Conservation (phyloP, 2,888 invertebrate genomes). For the Acanthosepion esculentum region DNA sequence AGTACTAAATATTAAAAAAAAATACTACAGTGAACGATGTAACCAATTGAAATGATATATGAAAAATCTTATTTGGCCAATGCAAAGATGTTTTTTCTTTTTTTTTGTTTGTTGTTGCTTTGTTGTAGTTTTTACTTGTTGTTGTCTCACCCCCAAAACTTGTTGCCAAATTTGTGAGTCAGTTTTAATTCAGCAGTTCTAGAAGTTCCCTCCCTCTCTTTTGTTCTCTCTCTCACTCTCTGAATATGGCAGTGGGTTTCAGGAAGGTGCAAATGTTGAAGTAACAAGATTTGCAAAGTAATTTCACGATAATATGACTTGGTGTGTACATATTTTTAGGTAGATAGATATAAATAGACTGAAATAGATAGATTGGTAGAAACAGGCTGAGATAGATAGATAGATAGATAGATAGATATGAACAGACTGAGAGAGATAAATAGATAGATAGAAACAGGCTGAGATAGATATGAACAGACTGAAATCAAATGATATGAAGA, state of each 20-base stretch:
- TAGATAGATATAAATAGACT: too few species aligned
- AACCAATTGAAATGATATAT: not conserved
- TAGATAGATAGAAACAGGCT: too few species aligned
- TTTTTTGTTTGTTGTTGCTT: not conserved
- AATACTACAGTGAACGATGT: too few species aligned
- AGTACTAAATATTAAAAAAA: too few species aligned
- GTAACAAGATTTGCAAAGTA: not conserved
- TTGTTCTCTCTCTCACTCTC: too few species aligned
- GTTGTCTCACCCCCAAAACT: too few species aligned
- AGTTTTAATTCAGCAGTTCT: not conserved
- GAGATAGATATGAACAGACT: too few species aligned
- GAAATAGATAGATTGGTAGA: too few species aligned
- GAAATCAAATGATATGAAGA: too few species aligned
- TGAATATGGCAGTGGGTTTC: not conserved
- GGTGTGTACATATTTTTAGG: not conserved
- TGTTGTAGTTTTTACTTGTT: not conserved
- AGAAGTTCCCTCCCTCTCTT: not conserved
- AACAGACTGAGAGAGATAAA: too few species aligned
- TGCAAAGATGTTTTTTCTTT: not conserved
- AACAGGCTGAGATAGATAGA: too few species aligned
- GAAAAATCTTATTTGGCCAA: not conserved
- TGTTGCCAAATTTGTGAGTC: conserved; percentile 14
- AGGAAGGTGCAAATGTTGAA: not conserved
- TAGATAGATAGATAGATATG: too few species aligned
- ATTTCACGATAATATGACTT: not conserved